Base-by-base conservation (phyloP, 2,113 vertebrate species). In the Barnardius zonarius region DNA sequence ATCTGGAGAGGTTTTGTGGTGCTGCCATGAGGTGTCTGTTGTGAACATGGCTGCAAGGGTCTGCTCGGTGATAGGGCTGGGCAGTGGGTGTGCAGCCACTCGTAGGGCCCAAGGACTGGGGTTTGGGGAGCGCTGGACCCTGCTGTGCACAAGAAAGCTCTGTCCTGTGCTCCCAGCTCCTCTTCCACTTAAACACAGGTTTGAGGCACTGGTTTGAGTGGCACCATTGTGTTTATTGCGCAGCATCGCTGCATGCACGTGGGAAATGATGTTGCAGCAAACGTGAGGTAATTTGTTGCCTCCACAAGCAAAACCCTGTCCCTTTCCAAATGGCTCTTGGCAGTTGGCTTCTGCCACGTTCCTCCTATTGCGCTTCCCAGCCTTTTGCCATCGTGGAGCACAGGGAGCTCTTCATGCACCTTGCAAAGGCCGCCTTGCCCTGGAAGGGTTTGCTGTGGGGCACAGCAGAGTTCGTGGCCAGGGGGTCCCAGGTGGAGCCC, bases 401-500 rank as follows among this genome's bases (percentile, higher is more conserved):
- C 91, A 91, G 83, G 96, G 86, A 93, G 88, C 86, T 92, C 84
- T 96, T 97, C 90, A 63, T 83, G 91, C 61, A 30, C 92, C 91
- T 72, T 91, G 93, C 92, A 72, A 92, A 94, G 86, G 78, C 76
- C 23, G 12, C 88, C 30, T 8, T 84, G 93, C 94, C 91, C 84
- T 30, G 63, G 94, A 74, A 92, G 76, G 77, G 81, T 97, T 92
- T 92, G 81, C 74, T 86, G 11, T 30, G 51, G 91, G 93, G 37
- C 77, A 27, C 16, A 1, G 64, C 94, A 76, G 80, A 86, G 66
- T 93, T 96, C 75, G 49, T 30, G 61, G 73, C 77, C 3, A 0
- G 35, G 27, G 52, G 14, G 79, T 89, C 90, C 85, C 66, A n/a
- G n/a, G 51, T 61, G 74, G 87, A 86, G 39, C 69, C 69, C 44